These are phyloP conservation scores for Lynx canadensis DNA, from an alignment of 2,113 vertebrate genomes.

Conservation along the genomic window DNA sequence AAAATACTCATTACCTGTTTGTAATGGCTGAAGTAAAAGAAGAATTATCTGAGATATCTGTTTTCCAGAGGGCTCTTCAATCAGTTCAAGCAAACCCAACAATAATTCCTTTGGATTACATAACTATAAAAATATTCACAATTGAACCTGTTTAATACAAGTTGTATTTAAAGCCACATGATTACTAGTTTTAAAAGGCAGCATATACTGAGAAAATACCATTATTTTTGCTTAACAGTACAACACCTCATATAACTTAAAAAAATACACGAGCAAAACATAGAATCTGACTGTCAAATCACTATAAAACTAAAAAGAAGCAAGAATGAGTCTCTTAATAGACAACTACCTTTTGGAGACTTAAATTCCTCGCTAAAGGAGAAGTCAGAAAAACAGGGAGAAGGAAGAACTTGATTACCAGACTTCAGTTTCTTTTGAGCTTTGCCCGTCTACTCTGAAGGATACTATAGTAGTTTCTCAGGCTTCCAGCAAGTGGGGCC, in stretches of 20 bases:
- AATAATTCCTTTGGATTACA: constrained; percentile 97
- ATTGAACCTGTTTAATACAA: constrained; percentile 80
- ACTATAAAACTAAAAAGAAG: neutral
- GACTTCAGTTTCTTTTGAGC: neutral
- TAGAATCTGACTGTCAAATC: neutral
- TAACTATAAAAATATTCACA: constrained; percentile 87
- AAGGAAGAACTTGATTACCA: neutral
- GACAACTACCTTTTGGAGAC: neutral
- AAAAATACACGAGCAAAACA: neutral
- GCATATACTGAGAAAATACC: constrained; percentile 54
- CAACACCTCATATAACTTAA: neutral
- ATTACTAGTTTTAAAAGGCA: constrained; percentile 72
- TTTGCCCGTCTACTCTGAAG: neutral
- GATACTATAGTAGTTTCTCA: neutral
- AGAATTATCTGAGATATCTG: constrained; percentile 89
- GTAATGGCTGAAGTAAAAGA: constrained; percentile 92
- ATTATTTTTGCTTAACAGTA: constrained; percentile 54
- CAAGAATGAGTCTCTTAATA: neutral
- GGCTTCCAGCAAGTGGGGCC: neutral
- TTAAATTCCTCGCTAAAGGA: neutral
- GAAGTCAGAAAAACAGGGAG: neutral
- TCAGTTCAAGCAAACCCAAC: constrained; percentile 95
- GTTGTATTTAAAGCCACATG: constrained; percentile 75
- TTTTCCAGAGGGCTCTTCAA: constrained; percentile 92
- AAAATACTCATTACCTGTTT: constrained; percentile 89